phyloP scores from a whole-genome alignment of 2,797 vertebrate genomes.

The Xerus rutilus region DNA sequence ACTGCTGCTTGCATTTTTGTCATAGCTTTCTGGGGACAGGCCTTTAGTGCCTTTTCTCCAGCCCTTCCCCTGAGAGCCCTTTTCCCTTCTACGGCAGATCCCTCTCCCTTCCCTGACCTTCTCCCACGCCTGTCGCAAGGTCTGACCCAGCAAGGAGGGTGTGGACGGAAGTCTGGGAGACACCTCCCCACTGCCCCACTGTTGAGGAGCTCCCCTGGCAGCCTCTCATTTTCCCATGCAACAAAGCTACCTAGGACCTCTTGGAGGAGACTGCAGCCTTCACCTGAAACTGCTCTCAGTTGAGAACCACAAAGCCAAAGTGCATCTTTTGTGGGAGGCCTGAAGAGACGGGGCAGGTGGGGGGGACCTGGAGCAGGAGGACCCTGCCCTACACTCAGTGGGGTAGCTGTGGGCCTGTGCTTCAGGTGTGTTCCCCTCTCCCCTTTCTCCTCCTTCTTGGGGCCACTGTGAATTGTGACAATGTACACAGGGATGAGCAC shows the following conservation, averaged over 20 bases:
- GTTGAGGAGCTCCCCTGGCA: not conserved
- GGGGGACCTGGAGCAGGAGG: not conserved
- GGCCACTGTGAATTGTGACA: too few species aligned
- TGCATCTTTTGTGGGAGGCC: not conserved
- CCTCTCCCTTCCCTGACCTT: too few species aligned
- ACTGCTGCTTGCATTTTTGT: not conserved
- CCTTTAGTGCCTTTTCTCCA: not conserved
- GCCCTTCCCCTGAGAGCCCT: not conserved
- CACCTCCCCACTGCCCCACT: not conserved
- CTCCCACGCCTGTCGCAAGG: not conserved
- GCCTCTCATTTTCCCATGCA: too few species aligned
- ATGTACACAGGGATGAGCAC: not conserved
- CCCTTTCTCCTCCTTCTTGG: not conserved
- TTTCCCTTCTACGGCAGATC: not conserved
- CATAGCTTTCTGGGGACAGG: conserved; percentile 8
- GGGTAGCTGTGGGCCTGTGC: not conserved
- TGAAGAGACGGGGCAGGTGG: not conserved
- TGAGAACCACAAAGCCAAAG: not conserved
- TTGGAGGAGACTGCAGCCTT: not conserved
- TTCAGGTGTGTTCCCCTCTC: not conserved
- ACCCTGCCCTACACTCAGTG: too few species aligned
- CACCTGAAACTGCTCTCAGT: not conserved
- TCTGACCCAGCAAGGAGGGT: not conserved
- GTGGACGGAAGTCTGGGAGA: rapidly evolving
- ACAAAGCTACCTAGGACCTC: not conserved